phyloP scores from a whole-genome alignment of 1,140 invertebrate genomes.

The Aradophagus sp. region DNA sequence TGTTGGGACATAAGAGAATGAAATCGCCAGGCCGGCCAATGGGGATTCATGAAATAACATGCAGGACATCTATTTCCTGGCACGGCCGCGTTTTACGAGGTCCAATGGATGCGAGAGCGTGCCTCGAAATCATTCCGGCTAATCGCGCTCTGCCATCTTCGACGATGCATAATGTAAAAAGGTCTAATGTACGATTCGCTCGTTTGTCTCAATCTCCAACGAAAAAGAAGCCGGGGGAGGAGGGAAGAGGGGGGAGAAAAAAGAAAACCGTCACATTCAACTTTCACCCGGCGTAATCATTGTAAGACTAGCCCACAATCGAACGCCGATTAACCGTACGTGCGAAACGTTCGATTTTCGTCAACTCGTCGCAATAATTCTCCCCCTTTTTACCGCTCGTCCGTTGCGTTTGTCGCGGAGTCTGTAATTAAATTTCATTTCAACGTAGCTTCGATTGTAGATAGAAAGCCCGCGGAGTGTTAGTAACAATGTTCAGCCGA shows the following conservation, averaged over 20 bases:
- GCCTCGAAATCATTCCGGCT: slow-evolving; percentile 53
- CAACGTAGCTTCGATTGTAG: no score
- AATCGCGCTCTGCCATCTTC: slow-evolving; percentile 46
- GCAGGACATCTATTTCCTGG: slow-evolving; percentile 55
- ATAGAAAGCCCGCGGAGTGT: no score
- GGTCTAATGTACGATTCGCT: slow-evolving; percentile 39
- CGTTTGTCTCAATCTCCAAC: slow-evolving; percentile 39
- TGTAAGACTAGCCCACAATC: slow-evolving; percentile 32
- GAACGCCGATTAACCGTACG: slow-evolving; percentile 16
- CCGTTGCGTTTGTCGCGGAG: no score
- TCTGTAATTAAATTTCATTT: no score
- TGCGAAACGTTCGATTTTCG: slow-evolving; percentile 11
- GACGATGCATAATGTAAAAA: slow-evolving; percentile 45
- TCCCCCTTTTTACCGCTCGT: no score
- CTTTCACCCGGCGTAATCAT: slow-evolving; percentile 27
- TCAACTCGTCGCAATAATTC: no score
- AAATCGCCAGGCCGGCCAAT: slow-evolving; percentile 39
- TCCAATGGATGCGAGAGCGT: slow-evolving; percentile 50
- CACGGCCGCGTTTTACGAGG: slow-evolving; percentile 45
- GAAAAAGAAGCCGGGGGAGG: slow-evolving; percentile 33
- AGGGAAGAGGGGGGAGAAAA: slow-evolving; percentile 14
- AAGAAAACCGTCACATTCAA: slow-evolving; percentile 17
- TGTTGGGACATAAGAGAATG: slow-evolving; percentile 39
- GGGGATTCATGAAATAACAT: slow-evolving; percentile 45
- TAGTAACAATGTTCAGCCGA: no score